These are phyloP conservation scores for Hemichromis elongatus DNA, from an alignment of 2,113 vertebrate genomes.

Conservation along the genomic window DNA sequence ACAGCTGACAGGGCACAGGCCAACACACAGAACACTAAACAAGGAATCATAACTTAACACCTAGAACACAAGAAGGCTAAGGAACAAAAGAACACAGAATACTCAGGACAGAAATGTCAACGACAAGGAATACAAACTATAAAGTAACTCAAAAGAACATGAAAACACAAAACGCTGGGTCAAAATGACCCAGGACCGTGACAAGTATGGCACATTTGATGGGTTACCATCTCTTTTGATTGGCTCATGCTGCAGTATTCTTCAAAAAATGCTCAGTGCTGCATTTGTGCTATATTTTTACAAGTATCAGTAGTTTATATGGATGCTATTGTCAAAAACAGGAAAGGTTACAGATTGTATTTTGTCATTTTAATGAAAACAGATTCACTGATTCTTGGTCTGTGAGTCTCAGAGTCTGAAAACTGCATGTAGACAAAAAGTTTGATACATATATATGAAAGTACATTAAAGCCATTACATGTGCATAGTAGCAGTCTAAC, in stretches of 20 bases:
- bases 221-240: slow-evolving; percentile 23
- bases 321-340: neutral
- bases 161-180: too few relatives aligned
- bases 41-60: too few relatives aligned
- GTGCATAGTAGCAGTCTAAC: neutral
- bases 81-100: too few relatives aligned
- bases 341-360: neutral
- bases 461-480: neutral
- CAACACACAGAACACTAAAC: too few relatives aligned
- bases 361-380: neutral
- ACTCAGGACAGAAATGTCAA: too few relatives aligned
- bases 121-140: too few relatives aligned
- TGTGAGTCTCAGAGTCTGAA: neutral
- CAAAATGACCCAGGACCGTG: too few relatives aligned
- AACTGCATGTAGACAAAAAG: neutral
- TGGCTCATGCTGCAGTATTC: neutral
- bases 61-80: too few relatives aligned
- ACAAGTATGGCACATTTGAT: neutral
- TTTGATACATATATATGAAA: neutral
- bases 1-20: too few relatives aligned
- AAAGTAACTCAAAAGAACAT: too few relatives aligned
- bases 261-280: neutral
- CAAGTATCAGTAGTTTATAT: neutral
- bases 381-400: neutral
- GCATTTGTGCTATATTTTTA: neutral